Evolutionary conservation across 2,797 vertebrate species (phyloP).

Genomic region (Rhynchotus rufescens): DNA sequence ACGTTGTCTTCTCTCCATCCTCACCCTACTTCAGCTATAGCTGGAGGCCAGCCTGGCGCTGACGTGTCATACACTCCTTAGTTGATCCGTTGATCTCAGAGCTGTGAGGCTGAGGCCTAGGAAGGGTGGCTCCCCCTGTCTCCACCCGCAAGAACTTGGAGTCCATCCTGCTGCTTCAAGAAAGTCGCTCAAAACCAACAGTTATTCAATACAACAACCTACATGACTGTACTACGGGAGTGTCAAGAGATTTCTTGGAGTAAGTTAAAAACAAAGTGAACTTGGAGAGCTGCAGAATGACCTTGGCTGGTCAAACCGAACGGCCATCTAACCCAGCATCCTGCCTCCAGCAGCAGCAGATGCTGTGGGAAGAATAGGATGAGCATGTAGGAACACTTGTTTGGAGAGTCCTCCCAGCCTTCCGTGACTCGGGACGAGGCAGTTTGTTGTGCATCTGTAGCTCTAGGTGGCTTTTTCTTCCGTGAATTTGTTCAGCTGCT

Average conservation of each 20-base stretch:
- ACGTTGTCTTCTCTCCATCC: not conserved
- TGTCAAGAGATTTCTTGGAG: not conserved
- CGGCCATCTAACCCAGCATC: not conserved
- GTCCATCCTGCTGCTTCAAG: not conserved
- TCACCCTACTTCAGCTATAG: not conserved
- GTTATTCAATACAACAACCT: not conserved
- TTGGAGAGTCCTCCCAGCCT: not conserved
- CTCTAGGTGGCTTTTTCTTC: not conserved
- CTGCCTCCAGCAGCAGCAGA: not conserved
- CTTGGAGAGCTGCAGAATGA: not conserved
- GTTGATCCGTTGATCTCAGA: not conserved
- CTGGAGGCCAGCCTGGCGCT: not conserved
- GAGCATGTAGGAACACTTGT: not conserved
- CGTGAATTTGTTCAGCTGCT: not conserved
- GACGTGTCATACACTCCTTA: not conserved
- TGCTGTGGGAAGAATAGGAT: not conserved
- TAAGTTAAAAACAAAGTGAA: not conserved
- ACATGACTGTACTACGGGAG: not conserved
- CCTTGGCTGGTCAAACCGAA: not conserved
- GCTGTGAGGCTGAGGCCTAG: not conserved
- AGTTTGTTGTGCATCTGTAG: not conserved
- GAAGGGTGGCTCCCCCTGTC: too few species aligned
- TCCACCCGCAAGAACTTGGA: not conserved
- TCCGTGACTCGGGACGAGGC: not conserved
- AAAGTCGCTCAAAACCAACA: not conserved